These are phyloP conservation scores for Rallus limicola DNA, from an alignment of 2,113 vertebrate genomes.

Conservation along the genomic window DNA sequence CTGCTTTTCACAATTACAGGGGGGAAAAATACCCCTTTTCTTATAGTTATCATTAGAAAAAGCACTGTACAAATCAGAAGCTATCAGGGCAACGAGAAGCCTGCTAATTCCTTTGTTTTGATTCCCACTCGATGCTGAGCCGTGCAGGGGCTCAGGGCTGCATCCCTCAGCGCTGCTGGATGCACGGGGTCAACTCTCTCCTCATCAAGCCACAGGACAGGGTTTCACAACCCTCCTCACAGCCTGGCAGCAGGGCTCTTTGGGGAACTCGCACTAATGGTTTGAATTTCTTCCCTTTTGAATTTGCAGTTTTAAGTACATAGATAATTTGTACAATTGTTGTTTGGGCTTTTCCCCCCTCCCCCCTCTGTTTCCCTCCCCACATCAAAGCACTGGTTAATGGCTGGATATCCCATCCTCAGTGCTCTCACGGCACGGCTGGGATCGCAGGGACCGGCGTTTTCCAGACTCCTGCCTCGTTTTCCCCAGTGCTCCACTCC, in stretches of 20 bases:
- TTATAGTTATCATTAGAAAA: constrained; percentile 32
- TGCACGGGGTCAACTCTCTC: neutral
- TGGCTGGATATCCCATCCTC: neutral
- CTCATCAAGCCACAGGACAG: neutral
- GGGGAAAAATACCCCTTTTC: neutral
- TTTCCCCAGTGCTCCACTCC: neutral
- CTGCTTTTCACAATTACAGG: neutral
- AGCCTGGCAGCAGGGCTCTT: neutral
- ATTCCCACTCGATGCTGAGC: neutral
- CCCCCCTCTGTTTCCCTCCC: neutral
- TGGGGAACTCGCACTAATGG: neutral
- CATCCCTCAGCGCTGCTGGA: rapidly evolving
- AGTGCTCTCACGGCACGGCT: neutral
- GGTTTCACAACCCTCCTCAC: neutral
- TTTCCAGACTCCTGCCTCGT: neutral
- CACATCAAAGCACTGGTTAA: neutral
- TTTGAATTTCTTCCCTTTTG: neutral
- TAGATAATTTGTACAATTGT: neutral
- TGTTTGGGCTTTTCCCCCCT: neutral
- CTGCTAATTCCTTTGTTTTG: neutral
- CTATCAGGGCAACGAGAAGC: neutral
- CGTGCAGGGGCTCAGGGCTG: neutral
- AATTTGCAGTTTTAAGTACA: neutral
- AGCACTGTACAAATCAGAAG: neutral
- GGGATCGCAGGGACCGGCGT: neutral